A percentile compares a stretch with the other conserved stretches of the same genome.
phyloP scores from a whole-genome alignment of 2,888 invertebrate species.

The Microdon myrmicae region DNA sequence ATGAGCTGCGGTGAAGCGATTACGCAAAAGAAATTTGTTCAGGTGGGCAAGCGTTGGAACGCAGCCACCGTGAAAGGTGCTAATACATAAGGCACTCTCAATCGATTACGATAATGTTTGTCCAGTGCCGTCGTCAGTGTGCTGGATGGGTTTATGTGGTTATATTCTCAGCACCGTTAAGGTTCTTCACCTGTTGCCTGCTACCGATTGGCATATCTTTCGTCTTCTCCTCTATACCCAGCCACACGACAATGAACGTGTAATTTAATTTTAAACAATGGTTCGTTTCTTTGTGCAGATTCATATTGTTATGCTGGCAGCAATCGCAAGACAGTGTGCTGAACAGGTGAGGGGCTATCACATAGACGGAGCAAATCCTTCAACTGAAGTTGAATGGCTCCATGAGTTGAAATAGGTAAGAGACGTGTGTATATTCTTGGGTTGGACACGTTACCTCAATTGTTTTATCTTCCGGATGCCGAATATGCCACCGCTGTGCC shows the following conservation, averaged over 20 bases:
- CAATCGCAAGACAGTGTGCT: constrained; percentile 32
- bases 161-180: constrained; percentile 45
- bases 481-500: no score
- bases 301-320: constrained; percentile 10
- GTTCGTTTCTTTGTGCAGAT: constrained; percentile 12
- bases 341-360: no score
- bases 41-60: constrained; percentile 44
- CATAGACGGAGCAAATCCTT: constrained; percentile 27
- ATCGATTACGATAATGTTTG: constrained; percentile 52
- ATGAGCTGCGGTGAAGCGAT: constrained; percentile 20
- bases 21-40: constrained; percentile 50
- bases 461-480: constrained; percentile 40
- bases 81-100: constrained; percentile 51
- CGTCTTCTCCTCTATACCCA: constrained; percentile 27
- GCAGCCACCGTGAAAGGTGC: constrained; percentile 49
- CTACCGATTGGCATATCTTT: constrained; percentile 19
- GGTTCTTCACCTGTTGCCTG: constrained; percentile 40
- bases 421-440: constrained; percentile 8
- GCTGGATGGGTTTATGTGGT: no score
- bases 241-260: constrained; percentile 23
- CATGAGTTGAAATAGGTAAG: constrained; percentile 31
- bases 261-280: constrained; percentile 46
- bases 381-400: constrained; percentile 9
- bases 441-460: constrained; percentile 36
- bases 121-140: constrained; percentile 25